These are phyloP conservation scores for Drosophila parvula DNA, from an alignment of 1,140 invertebrate genomes.

Conservation along the genomic window DNA sequence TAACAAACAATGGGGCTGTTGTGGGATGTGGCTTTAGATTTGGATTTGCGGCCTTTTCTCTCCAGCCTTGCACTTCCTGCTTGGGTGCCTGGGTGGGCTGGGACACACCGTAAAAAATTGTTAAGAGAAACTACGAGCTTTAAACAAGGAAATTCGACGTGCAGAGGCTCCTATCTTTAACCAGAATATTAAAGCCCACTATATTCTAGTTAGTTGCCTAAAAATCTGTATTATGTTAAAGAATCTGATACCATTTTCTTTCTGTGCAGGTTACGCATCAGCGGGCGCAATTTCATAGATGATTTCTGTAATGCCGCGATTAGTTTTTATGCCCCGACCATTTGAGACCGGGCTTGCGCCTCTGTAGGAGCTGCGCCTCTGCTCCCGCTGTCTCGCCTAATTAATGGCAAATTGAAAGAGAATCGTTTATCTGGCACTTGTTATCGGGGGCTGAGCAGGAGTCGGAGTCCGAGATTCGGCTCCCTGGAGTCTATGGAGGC, in stretches of 20 bases:
- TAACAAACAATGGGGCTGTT: conserved; percentile 41
- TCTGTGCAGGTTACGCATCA: conserved; percentile 61
- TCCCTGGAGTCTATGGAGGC: conserved; percentile 21
- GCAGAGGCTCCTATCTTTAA: background rate
- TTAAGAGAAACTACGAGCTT: too few species aligned
- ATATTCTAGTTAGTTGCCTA: background rate
- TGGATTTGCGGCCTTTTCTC: conserved; percentile 9
- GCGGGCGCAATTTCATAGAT: conserved; percentile 65
- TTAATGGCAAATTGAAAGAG: conserved; percentile 62
- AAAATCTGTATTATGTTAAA: background rate
- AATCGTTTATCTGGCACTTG: conserved; percentile 61
- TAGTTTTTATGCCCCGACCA: conserved; percentile 67
- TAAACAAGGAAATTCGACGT: too few species aligned
- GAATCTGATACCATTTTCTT: background rate
- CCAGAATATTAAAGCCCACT: background rate
- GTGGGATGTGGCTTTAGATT: conserved; percentile 21
- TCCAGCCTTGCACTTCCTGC: conserved; percentile 55
- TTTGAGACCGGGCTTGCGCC: conserved; percentile 35
- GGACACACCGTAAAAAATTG: background rate
- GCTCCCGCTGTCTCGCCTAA: conserved; percentile 20
- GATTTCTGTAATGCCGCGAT: conserved; percentile 66
- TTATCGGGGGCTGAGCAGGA: conserved; percentile 33
- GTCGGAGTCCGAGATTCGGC: conserved; percentile 32
- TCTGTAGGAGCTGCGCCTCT: background rate
- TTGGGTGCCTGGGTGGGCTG: conserved; percentile 42